These are phyloP conservation scores for Oophaga pumilio DNA, from an alignment of 2,113 vertebrate genomes.

Conservation along the genomic window DNA sequence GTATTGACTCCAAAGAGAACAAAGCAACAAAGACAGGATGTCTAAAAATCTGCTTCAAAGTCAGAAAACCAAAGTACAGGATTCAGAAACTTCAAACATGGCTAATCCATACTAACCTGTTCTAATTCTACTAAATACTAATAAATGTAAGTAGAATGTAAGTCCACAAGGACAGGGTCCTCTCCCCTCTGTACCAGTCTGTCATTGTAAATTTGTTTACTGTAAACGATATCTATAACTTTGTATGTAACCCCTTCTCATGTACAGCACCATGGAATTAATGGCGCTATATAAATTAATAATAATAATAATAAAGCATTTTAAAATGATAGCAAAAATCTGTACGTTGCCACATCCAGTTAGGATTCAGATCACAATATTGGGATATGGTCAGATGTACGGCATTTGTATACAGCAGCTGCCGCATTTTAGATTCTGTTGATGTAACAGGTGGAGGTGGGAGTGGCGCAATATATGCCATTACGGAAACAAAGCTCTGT, in stretches of 20 bases:
- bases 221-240: too few species aligned
- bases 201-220: too few species aligned
- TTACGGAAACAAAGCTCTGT: background rate
- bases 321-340: background rate
- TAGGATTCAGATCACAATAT: background rate
- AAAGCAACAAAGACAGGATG: background rate
- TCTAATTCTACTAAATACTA: background rate
- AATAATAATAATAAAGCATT: background rate
- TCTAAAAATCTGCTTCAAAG: background rate
- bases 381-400: background rate
- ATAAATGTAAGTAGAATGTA: too few species aligned
- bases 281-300: too few species aligned
- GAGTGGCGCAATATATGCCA: background rate
- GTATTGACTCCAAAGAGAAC: background rate
- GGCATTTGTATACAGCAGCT: background rate
- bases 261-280: too few species aligned
- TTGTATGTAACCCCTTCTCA: too few species aligned
- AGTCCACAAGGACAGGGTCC: too few species aligned
- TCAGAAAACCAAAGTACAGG: background rate
- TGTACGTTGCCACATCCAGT: background rate
- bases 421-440: background rate
- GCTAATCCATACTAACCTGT: background rate
- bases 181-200: too few species aligned
- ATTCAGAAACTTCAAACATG: background rate
- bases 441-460: constrained; percentile 17